Base-by-base conservation (phyloP, 1,140 invertebrate genomes). In the Lasioglossum baleicum region DNA sequence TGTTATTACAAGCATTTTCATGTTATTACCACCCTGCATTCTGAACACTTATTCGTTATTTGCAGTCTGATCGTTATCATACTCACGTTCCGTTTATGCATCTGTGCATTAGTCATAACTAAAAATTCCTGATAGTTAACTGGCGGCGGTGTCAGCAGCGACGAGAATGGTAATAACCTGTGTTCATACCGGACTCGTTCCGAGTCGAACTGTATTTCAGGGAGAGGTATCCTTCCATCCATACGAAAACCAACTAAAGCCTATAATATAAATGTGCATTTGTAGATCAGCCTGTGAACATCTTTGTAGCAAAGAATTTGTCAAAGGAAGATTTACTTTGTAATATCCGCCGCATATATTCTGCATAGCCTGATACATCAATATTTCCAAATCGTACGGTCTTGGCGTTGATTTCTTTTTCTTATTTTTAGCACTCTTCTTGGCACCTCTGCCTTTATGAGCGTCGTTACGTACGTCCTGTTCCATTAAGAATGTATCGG, bases 291-390 rank as follows among this genome's bases (percentile, higher is more conserved):
- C 35, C 26, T 73, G 2, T 11, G 61, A 13, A 56, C 65, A 31
- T 51, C 53, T 6, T 63, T n/a, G 22, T 11, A 13, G 6, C 5
- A 6, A 22, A 5, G 51, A 76, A 53, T 0, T 26, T 51, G 11
- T 26, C 11, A 0, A 70, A 61, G 0, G 35, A 66, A 63, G 75
- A 74, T 48, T 87, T 93, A 97, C 97, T 94, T 98, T 99, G 90
- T 98, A 99, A 92, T 98, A 99, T 35, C 98, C 98, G 8, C 97
- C 98, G 92, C 97, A 98, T 93, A 99, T 95, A 92, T 98, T 97
- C 90, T 98, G 97, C 91, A 98, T 94, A 5, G 97, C 97, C 91
- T 99, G 98, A 86, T 96, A 97, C 90, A 98, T 94, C 6, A 96
- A 94, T 56, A 97, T 96, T 91, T 99, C 98, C 83, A 95, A 94